phyloP scores from a whole-genome alignment of 2,888 invertebrate genomes.

The Drosophila rellima region DNA sequence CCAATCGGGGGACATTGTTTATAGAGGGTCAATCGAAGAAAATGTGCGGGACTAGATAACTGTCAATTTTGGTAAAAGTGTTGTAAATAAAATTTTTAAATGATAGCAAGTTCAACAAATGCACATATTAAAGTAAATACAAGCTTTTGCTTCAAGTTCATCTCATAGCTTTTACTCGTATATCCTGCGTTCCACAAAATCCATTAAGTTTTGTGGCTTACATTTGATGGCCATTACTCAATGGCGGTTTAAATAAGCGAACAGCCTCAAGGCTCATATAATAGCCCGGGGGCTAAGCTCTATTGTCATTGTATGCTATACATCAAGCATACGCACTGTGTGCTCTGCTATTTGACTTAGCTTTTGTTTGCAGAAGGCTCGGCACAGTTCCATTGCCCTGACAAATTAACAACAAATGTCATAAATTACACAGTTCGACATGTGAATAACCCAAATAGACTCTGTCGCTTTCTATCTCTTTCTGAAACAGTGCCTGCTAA shows the following conservation, averaged over 20 bases:
- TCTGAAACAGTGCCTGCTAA: constrained; percentile 40
- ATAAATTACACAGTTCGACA: constrained; percentile 70
- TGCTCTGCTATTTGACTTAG: constrained; percentile 49
- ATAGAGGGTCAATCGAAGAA: background rate
- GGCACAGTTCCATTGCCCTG: constrained; percentile 46
- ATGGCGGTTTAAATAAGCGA: constrained; percentile 60
- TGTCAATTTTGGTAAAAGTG: background rate
- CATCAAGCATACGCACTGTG: constrained; percentile 73
- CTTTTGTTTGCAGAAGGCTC: constrained; percentile 47
- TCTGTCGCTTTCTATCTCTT: background rate
- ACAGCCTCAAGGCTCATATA: constrained; percentile 18
- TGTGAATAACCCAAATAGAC: constrained; percentile 13
- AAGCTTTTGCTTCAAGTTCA: constrained; percentile 2
- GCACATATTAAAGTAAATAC: constrained; percentile 13
- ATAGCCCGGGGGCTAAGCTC: constrained; percentile 33
- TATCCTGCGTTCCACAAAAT: constrained; percentile 32
- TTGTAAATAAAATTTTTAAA: background rate
- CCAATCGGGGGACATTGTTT: background rate
- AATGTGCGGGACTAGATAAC: background rate
- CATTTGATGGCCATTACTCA: constrained; percentile 60
- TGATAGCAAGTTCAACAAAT: background rate
- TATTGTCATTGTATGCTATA: constrained; percentile 56
- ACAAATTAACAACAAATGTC: constrained; percentile 78
- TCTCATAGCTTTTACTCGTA: background rate
- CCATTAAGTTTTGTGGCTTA: constrained; percentile 58